Base-by-base conservation (phyloP, 2,797 vertebrate species). In the Clarias laeviceps region DNA sequence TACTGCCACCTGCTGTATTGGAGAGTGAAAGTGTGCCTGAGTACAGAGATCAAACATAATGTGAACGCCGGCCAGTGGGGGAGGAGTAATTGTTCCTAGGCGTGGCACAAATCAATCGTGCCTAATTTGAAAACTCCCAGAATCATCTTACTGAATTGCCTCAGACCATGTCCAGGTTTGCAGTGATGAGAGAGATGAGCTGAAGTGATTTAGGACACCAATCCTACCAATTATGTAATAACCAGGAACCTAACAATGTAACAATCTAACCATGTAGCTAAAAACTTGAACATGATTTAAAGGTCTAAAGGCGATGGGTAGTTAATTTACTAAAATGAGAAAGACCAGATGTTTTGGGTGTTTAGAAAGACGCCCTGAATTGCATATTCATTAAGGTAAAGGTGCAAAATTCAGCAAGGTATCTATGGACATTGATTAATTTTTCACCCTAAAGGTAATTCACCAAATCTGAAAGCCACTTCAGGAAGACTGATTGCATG, bases 401-500 rank as follows among this genome's bases (percentile, higher is more conserved):
- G 54, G 2, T 77, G 54, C 24, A 17, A 50, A 50, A 50, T 73
- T 14, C 14, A 50, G 24, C 3, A 57, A 12, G 29, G 50, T 59
- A 27, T 77, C 73, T 34, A 9, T 29, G 15, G 15, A 32, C 57
- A 29, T 20, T 77, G 73, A 77, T 77, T 77, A 34, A 77, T 77
- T 57, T 77, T 20, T 8, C 73, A 18, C 54, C 73, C 18, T 57
- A 9, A 77, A 77, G 73, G n/a, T 77, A 77, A 57, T 32, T 20
- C 57, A 32, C 54, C 18, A 57, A 32, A 54, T 57, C 54, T 77
- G 73, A 77, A 57, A 77, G 73, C 72, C n/a, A 29, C 80, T 64
- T 45, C 70, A 3, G n/a, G 40, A 74, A 74, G 45, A 74, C 45
- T 54, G 72, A 74, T 74, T 54, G 45, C 72, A 74, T 74, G 72